Percentiles rank a stretch among this genome's conserved stretches.
Conservation (phyloP, 2,888 invertebrate genomes). For the Syritta pipiens region DNA sequence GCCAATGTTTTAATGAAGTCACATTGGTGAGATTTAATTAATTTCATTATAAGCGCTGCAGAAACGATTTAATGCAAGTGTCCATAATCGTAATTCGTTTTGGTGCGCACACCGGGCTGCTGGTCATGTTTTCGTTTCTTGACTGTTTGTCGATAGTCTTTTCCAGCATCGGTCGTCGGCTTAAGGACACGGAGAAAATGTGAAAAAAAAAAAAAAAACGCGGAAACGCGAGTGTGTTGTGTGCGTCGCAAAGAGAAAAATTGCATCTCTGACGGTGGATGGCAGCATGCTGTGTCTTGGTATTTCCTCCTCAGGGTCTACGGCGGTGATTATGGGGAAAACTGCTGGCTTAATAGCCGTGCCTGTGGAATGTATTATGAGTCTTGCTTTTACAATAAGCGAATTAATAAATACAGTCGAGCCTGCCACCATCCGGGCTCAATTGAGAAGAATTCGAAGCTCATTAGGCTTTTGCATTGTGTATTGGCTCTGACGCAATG, state of each 20-base stretch:
- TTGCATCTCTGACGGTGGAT: background rate
- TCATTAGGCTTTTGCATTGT: too few species aligned
- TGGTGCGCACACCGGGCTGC: background rate
- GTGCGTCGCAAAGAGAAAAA: slow-evolving; percentile 3
- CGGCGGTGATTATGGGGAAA: too few species aligned
- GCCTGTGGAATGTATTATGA: too few species aligned
- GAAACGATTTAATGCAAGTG: background rate
- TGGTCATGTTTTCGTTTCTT: background rate
- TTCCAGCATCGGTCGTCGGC: background rate
- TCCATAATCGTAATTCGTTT: slow-evolving; percentile 19
- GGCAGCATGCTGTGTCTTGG: slow-evolving; percentile 2
- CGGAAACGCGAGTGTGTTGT: slow-evolving; percentile 17
- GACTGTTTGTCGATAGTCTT: slow-evolving; percentile 1
- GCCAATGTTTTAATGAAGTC: slow-evolving; percentile 26
- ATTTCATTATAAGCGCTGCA: slow-evolving; percentile 19
- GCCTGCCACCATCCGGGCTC: too few species aligned
- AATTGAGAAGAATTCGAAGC: too few species aligned
- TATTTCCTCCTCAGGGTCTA: background rate
- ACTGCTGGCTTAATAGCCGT: too few species aligned
- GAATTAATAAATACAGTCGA: too few species aligned
- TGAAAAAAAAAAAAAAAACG: too few species aligned
- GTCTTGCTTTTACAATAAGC: too few species aligned
- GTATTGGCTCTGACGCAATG: too few species aligned
- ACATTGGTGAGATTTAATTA: slow-evolving; percentile 22
- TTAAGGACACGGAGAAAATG: slow-evolving; percentile 2